Base-by-base conservation (phyloP, 1,140 invertebrate species). In the Lineus longissimus region DNA sequence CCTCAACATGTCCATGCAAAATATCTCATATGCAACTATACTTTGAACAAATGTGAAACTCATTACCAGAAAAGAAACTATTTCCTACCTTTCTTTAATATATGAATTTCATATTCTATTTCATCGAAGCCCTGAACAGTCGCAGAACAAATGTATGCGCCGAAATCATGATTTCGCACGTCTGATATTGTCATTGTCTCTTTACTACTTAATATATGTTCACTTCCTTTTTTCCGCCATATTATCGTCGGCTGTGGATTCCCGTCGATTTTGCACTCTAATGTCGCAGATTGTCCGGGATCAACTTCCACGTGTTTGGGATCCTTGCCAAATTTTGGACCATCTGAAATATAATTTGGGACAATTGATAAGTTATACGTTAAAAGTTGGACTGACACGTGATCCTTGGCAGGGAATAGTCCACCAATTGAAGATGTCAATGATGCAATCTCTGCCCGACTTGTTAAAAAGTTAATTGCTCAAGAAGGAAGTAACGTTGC, bases 61-160 rank as follows among this genome's bases (percentile, higher is more conserved):
- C n/a, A n/a, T n/a, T n/a, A n/a, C n/a, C n/a, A n/a, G n/a, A n/a
- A n/a, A n/a, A n/a, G n/a, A n/a, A n/a, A n/a, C n/a, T n/a, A n/a
- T n/a, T n/a, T n/a, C 47, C 19, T 51, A 51, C 47, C 47, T 51
- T 51, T 51, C 47, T 51, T 51, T 51, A 51, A 27, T 23, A 51
- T 51, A 27, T 51, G 25, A 51, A 51, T 27, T 23, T 51, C 47
- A 7, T 4, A 23, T n/a, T 51, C 47, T 19, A 51, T 51, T 51
- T 51, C n/a, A 7, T 27, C 9, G 47, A 51, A 51, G 47, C 47
- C 47, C 25, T 7, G 6, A 6, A 51, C 47, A 6, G 6, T 23
- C 4, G 47, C 47, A 27, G 25, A 19, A 27, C 47, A 51, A 9
- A 27, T n/a, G 47, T 51, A 51, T 27, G 19, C 19, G n/a, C 47